Percentiles rank a stretch among this genome's conserved stretches.
Evolutionary conservation across 2,113 vertebrate species (phyloP).

Genomic region (Myiopsitta monachus): DNA sequence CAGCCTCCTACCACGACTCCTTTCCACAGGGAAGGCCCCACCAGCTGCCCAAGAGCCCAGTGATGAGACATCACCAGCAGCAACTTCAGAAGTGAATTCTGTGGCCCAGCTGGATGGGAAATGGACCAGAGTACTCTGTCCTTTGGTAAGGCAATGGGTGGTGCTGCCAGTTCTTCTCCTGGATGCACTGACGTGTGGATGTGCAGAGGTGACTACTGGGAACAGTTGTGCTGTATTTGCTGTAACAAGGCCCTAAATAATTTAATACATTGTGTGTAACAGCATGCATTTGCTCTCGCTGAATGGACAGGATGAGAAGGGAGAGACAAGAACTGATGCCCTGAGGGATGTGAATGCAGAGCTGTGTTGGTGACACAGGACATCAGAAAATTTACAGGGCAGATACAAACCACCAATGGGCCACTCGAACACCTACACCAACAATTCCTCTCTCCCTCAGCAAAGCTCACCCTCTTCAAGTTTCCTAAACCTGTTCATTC

Average conservation of each 20-base stretch:
- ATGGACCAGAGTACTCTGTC: neutral
- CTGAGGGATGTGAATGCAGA: neutral
- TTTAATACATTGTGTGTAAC: neutral
- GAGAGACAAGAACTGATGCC: neutral
- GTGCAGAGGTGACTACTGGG: neutral
- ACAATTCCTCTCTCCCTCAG: neutral
- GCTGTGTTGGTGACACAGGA: neutral
- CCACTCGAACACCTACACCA: neutral
- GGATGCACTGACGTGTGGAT: neutral
- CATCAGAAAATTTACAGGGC: neutral
- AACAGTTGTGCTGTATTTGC: neutral
- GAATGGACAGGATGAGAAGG: neutral
- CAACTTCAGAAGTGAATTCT: neutral
- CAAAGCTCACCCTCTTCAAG: neutral
- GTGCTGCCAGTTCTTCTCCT: neutral
- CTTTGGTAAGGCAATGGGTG: neutral
- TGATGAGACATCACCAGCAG: neutral
- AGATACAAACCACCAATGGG: neutral
- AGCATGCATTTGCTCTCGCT: neutral
- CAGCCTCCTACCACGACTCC: neutral
- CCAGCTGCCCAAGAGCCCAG: neutral
- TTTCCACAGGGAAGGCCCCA: neutral
- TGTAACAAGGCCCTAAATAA: neutral
- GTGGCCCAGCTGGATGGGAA: neutral
- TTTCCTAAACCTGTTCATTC: neutral